Conservation (phyloP, 37 sponge, comb jelly and placozoan genomes). For the Hormiphora californensis region DNA sequence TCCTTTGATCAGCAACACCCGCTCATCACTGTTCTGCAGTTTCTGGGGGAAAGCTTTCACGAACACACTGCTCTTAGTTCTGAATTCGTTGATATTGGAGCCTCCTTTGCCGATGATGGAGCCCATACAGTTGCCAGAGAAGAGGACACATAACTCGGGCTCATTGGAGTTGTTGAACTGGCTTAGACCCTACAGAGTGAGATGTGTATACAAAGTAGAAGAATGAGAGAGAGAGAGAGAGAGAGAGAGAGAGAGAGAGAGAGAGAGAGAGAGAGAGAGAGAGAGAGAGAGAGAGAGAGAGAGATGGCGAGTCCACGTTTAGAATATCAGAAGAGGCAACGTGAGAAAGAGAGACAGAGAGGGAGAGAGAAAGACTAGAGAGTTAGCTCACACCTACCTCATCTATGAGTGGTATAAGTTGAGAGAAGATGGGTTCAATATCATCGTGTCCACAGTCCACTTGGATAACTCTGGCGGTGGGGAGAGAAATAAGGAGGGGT, state of each 20-base stretch:
- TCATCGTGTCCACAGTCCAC: conserved; percentile 3
- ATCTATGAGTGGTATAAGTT: conserved; percentile 34
- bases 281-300: too few species aligned
- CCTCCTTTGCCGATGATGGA: conserved; percentile 49
- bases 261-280: too few species aligned
- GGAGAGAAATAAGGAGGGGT: too few species aligned
- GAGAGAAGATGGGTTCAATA: conserved; percentile 43
- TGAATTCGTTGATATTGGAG: not conserved
- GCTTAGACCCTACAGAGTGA: too few species aligned
- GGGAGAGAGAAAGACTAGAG: too few species aligned
- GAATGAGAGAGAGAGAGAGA: too few species aligned
- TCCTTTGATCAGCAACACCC: conserved; percentile 11
- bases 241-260: too few species aligned
- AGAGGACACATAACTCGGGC: conserved; percentile 1
- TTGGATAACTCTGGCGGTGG: conserved; percentile 13
- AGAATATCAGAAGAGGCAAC: too few species aligned
- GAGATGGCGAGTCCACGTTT: too few species aligned
- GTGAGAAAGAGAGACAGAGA: too few species aligned
- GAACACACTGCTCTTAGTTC: not conserved
- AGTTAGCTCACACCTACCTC: not conserved
- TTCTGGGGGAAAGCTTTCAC: conserved; percentile 37
- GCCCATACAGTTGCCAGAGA: not conserved
- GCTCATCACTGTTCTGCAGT: not conserved
- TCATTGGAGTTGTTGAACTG: not conserved
- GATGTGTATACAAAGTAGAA: too few species aligned